phyloP scores from a whole-genome alignment of 2,113 vertebrate species.

The Regulus satrapa region DNA sequence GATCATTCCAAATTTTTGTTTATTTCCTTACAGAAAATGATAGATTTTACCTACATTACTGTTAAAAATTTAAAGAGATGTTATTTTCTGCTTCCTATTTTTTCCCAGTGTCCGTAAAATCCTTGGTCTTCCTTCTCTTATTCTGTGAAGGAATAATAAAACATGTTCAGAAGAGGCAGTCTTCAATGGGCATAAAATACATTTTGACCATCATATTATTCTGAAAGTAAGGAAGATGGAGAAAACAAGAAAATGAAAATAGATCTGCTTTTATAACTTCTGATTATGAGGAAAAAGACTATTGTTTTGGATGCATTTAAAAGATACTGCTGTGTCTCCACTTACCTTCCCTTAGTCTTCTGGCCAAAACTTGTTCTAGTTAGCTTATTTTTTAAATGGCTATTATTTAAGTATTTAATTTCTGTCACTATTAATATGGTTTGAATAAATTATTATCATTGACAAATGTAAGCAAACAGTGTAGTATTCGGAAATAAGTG shows the following conservation, averaged over 20 bases:
- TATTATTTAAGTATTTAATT: background rate
- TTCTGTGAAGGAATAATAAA: background rate
- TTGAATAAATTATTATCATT: background rate
- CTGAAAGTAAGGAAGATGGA: background rate
- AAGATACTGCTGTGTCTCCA: accelerated
- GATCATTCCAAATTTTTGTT: background rate
- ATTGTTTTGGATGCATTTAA: background rate
- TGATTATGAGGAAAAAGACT: background rate
- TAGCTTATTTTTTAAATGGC: background rate
- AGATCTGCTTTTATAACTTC: background rate
- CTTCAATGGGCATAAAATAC: background rate
- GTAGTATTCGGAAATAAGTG: background rate
- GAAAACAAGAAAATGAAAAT: background rate
- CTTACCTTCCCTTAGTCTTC: background rate
- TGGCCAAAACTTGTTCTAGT: background rate
- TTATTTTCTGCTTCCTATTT: background rate
- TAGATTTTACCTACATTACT: background rate
- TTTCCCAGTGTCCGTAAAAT: background rate
- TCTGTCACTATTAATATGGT: background rate
- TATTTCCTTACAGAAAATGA: background rate
- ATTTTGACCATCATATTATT: background rate
- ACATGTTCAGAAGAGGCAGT: background rate
- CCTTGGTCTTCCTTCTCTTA: background rate
- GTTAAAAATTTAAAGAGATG: background rate
- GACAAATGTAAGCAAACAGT: accelerated